phyloP scores from a whole-genome alignment of 2,797 vertebrate species.

The Fringilla coelebs region DNA sequence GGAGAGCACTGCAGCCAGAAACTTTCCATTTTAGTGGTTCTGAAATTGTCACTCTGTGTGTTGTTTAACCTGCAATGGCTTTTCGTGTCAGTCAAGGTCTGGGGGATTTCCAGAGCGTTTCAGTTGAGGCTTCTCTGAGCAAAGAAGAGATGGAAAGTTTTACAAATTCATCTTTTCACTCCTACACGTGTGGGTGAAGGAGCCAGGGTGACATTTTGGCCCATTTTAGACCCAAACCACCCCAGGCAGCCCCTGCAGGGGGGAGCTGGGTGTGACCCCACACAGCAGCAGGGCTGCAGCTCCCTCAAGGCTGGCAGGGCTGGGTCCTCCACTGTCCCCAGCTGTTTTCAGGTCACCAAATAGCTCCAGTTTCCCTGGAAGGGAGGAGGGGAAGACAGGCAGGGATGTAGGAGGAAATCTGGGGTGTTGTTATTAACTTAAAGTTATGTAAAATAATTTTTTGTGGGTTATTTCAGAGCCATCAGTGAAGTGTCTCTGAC shows the following conservation, averaged over 20 bases:
- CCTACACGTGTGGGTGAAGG: fast-evolving
- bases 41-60: background rate
- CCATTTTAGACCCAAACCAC: background rate
- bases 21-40: background rate
- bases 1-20: background rate
- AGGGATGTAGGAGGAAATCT: background rate
- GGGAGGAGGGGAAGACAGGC: background rate
- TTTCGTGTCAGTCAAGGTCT: background rate
- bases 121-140: background rate
- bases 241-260: background rate
- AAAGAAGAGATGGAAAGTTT: background rate
- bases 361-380: background rate
- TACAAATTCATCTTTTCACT: background rate
- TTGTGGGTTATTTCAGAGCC: background rate
- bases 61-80: background rate
- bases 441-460: background rate
- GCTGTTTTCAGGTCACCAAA: background rate
- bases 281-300: background rate
- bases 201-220: background rate
- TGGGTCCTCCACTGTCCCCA: background rate
- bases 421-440: background rate
- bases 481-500: background rate
- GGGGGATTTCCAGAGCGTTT: background rate
- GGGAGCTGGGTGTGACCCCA: background rate
- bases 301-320: background rate